Conservation (phyloP, 2,797 vertebrate genomes). For the Zalophus californianus region DNA sequence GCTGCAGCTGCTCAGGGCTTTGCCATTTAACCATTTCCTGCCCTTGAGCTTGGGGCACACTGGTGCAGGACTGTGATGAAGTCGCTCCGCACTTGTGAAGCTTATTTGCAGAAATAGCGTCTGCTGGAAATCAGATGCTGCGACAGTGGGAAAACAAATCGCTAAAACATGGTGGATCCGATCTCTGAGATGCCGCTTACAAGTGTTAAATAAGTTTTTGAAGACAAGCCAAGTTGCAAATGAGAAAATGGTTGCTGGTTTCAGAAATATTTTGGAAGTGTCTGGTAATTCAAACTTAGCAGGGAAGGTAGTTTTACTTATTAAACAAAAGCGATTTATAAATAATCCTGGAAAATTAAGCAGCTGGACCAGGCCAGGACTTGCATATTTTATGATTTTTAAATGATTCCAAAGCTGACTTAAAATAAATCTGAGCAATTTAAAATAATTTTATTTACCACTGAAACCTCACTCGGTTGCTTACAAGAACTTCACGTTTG, state of each 20-base stretch:
- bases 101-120: constrained; percentile 58
- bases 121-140: constrained; percentile 53
- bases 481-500: background rate
- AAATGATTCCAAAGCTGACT: background rate
- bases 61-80: background rate
- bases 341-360: constrained; percentile 73
- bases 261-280: constrained; percentile 77
- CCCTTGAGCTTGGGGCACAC: background rate
- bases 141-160: constrained; percentile 57
- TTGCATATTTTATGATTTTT: constrained; percentile 74
- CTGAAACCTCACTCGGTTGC: background rate
- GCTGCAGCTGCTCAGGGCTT: background rate
- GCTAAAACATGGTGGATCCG: constrained; percentile 38
- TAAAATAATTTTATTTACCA: background rate
- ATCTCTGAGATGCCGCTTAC: constrained; percentile 48
- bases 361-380: constrained; percentile 61
- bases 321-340: constrained; percentile 78
- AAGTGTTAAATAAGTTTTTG: constrained; percentile 68
- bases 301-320: constrained; percentile 78
- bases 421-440: constrained; percentile 62
- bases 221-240: constrained; percentile 65
- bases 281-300: constrained; percentile 78
- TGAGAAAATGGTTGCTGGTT: constrained; percentile 73
- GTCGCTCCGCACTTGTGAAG: background rate
- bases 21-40: constrained; percentile 38